Percentiles rank a stretch among this genome's conserved stretches.
Conservation (phyloP, 2,888 invertebrate genomes). For the Lomographa bimaculata region DNA sequence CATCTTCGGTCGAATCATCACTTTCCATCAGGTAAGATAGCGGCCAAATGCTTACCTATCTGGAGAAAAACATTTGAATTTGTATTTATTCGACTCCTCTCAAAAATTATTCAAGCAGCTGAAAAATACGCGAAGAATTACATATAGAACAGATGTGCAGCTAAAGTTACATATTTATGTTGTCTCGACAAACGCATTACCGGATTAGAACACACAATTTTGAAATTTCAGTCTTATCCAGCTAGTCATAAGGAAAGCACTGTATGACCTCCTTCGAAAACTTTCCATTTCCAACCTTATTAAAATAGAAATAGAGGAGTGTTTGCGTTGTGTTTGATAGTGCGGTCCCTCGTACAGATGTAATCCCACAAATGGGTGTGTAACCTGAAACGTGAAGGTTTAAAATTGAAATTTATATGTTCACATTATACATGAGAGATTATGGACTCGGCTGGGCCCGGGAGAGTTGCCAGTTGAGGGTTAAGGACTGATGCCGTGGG, state of each 20-base stretch:
- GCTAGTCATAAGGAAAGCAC: conserved; percentile 21
- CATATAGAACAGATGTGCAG: too few relatives aligned
- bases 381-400: conserved; percentile 74
- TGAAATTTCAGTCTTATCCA: conserved; percentile 24
- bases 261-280: conserved; percentile 1
- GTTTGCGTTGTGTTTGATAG: conserved; percentile 3
- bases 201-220: conserved; percentile 48
- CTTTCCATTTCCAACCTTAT: conserved; percentile 18
- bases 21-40: too few relatives aligned
- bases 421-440: conserved; percentile 78
- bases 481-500: conserved; percentile 17
- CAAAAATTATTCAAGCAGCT: conserved; percentile 11
- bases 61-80: too few relatives aligned
- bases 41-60: too few relatives aligned
- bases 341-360: conserved; percentile 41
- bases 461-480: conserved; percentile 42
- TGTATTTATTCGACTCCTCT: too few relatives aligned
- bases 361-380: conserved; percentile 80
- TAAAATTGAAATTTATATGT: conserved; percentile 83
- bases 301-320: conserved; percentile 2
- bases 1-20: too few relatives aligned
- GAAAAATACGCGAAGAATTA: conserved; percentile 3
- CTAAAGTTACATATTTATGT: conserved; percentile 57
- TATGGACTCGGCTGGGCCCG: conserved; percentile 43
- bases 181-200: conserved; percentile 62